Evolutionary conservation across 2,888 invertebrate species (phyloP).

Genomic region (Hemaris fuciformis): DNA sequence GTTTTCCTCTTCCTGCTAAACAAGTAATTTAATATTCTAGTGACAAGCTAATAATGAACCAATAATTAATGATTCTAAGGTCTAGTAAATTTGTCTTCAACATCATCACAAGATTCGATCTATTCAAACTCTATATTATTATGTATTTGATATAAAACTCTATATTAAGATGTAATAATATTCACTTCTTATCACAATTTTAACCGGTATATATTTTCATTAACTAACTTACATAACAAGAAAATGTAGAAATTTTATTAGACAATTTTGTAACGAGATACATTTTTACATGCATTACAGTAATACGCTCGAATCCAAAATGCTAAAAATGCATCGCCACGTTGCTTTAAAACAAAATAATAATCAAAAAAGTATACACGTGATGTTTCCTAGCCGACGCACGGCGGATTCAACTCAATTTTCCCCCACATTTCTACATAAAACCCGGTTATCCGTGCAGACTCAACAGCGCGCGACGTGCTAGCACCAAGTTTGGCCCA

Average conservation of each 20-base stretch:
- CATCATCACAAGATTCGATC: too few species aligned
- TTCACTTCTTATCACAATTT: too few species aligned
- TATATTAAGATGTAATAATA: too few species aligned
- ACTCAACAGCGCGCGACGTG: constrained; percentile 9
- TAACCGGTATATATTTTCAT: too few species aligned
- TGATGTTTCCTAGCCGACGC: neutral
- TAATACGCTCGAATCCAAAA: neutral
- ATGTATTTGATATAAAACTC: too few species aligned
- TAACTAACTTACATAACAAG: neutral
- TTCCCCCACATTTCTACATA: constrained; percentile 2
- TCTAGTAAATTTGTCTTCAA: too few species aligned
- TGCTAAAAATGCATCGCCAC: neutral
- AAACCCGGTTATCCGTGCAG: constrained; percentile 10
- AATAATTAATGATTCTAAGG: too few species aligned
- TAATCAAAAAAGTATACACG: neutral
- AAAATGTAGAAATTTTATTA: neutral
- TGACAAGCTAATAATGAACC: too few species aligned
- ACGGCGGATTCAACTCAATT: constrained; percentile 6
- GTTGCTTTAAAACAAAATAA: neutral
- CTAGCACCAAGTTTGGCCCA: neutral
- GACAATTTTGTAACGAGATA: neutral
- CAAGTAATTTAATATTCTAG: too few species aligned
- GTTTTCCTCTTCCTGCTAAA: too few species aligned
- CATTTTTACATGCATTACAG: neutral
- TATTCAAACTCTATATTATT: too few species aligned